Percentiles rank a stretch among this genome's conserved stretches.
Conservation (phyloP, 2,113 vertebrate genomes). For the Sciurus niger region DNA sequence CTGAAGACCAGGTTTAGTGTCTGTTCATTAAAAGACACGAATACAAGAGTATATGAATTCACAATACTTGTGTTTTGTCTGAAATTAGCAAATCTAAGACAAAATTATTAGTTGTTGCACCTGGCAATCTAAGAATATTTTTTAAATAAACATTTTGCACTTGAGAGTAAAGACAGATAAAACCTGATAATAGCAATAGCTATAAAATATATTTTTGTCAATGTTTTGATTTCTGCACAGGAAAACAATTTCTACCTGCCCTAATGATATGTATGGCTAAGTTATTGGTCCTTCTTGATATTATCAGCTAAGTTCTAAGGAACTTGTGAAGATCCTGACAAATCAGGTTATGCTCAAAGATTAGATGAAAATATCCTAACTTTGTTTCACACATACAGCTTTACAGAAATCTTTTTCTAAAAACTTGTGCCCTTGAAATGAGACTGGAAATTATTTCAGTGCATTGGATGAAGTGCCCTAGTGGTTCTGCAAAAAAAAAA, state of each 20-base stretch:
- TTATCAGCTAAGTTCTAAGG: neutral
- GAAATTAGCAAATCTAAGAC: neutral
- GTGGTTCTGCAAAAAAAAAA: neutral
- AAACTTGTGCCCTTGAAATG: neutral
- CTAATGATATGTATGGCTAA: neutral
- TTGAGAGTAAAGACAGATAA: slow-evolving; percentile 13
- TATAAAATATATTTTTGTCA: neutral
- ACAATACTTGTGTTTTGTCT: neutral
- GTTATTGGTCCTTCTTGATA: neutral
- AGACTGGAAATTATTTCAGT: neutral
- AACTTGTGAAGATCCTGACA: neutral
- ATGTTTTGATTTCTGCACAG: slow-evolving; percentile 32
- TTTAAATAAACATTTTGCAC: slow-evolving; percentile 22
- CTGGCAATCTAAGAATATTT: neutral
- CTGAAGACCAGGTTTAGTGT: neutral
- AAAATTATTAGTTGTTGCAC: neutral
- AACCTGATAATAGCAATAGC: neutral
- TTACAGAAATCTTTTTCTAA: neutral
- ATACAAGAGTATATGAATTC: neutral
- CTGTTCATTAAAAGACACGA: neutral
- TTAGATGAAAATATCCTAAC: slow-evolving; percentile 30
- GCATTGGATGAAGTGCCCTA: neutral
- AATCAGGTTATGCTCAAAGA: neutral
- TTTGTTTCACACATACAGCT: slow-evolving; percentile 3
- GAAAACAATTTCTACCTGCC: neutral